phyloP scores from a whole-genome alignment of 2,797 vertebrate species.

The Chromis chromis region DNA sequence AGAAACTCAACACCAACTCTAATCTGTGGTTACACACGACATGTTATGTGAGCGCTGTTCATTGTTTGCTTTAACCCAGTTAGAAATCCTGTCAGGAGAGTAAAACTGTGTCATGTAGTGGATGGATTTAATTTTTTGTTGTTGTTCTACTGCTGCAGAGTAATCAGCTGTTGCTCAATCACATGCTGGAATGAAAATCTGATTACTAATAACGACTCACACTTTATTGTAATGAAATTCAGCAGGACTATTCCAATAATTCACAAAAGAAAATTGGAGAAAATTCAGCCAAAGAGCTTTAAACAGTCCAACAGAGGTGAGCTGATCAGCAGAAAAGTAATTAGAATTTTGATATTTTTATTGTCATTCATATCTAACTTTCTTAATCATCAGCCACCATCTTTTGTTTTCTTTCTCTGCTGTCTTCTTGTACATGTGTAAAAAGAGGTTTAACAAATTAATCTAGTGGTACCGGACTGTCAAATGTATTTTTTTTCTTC shows the following conservation, averaged over 20 bases:
- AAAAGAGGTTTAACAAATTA: no score
- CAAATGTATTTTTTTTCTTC: no score
- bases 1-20: not conserved
- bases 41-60: not conserved
- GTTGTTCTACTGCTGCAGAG: not conserved
- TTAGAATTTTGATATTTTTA: no score
- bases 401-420: no score
- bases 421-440: no score
- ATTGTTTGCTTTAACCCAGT: conserved; percentile 9
- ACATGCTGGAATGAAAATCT: not conserved
- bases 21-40: not conserved
- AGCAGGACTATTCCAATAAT: not conserved
- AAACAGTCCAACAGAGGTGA: not conserved
- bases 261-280: not conserved
- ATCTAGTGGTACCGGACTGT: no score
- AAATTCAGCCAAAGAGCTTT: not conserved
- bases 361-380: no score
- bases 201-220: no score
- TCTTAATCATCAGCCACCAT: no score
- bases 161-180: not conserved
- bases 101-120: not conserved
- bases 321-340: no score
- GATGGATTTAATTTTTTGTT: not conserved
- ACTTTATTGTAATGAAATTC: not conserved
- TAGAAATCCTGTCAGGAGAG: not conserved